Evolutionary conservation across 2,797 vertebrate genomes (phyloP).

Genomic region (Macropodus opercularis): DNA sequence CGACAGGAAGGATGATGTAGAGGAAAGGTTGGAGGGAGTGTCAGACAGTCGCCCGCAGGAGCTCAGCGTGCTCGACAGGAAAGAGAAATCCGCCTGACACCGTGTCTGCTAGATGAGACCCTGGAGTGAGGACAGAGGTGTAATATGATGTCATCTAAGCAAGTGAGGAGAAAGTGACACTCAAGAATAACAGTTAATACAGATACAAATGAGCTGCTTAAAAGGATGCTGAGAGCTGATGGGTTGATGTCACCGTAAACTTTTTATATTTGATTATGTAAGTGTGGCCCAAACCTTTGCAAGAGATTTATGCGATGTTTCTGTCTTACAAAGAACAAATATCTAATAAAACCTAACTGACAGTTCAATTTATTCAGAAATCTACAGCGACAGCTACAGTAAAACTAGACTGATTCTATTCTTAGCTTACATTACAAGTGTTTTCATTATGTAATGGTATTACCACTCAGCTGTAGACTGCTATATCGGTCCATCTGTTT

Average conservation of each 20-base stretch:
- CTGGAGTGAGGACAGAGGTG: conserved; percentile 22
- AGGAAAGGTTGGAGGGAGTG: conserved; percentile 40
- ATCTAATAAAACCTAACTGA: not conserved
- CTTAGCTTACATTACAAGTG: conserved; percentile 24
- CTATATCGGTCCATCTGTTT: conserved; percentile 45
- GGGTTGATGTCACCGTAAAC: no score
- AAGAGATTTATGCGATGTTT: no score
- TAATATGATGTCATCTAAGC: conserved; percentile 32
- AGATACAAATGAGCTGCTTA: no score
- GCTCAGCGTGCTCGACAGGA: conserved; percentile 3
- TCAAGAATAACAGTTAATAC: not conserved
- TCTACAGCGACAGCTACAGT: not conserved
- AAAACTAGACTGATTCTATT: conserved; percentile 15
- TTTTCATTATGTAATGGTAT: conserved; percentile 48
- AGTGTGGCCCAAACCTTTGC: no score
- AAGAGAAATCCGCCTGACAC: conserved; percentile 29
- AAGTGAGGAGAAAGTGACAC: conserved; percentile 15
- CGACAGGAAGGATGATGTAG: conserved; percentile 30
- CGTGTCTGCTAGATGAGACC: conserved; percentile 28
- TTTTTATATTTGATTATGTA: no score
- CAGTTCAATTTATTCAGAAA: not conserved
- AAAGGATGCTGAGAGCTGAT: no score
- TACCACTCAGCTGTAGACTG: conserved; percentile 4
- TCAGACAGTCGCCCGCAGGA: conserved; percentile 44
- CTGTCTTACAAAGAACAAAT: no score